Conservation (phyloP, 2,113 vertebrate genomes). For the Thinocorus orbignyianus region DNA sequence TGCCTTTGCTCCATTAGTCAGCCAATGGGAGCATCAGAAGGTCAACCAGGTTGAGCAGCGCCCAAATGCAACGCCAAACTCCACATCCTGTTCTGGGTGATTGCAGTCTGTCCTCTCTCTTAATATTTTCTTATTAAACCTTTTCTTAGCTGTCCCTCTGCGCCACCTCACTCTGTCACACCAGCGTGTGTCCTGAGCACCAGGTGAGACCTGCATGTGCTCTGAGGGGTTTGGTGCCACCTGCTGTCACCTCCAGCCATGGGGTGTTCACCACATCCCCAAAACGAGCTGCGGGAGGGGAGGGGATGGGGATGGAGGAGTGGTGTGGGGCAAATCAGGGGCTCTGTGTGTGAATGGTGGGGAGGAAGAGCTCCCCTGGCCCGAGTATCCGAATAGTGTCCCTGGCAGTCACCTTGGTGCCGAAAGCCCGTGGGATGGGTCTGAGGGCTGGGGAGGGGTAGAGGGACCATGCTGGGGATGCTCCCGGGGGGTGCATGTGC, state of each 20-base stretch:
- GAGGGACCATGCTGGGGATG: background rate
- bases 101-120: background rate
- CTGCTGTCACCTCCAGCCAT: background rate
- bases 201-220: background rate
- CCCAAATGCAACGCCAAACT: background rate
- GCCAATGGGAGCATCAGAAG: background rate
- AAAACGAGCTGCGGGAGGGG: background rate
- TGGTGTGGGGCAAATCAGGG: rapidly evolving
- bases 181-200: background rate
- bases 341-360: too few relatives aligned
- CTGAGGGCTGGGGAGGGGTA: background rate
- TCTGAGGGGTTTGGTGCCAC: background rate
- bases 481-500: rapidly evolving
- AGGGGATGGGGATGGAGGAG: too few relatives aligned
- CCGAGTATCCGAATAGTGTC: too few relatives aligned
- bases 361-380: too few relatives aligned
- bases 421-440: background rate
- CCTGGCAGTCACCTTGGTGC: background rate
- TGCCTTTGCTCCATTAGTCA: background rate
- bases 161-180: rapidly evolving
- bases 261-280: too few relatives aligned
- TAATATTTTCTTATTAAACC: background rate
- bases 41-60: background rate
- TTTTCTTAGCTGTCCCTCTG: background rate
- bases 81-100: background rate